Base-by-base conservation (phyloP, 1,140 invertebrate genomes). In the Dreissena rostriformis region DNA sequence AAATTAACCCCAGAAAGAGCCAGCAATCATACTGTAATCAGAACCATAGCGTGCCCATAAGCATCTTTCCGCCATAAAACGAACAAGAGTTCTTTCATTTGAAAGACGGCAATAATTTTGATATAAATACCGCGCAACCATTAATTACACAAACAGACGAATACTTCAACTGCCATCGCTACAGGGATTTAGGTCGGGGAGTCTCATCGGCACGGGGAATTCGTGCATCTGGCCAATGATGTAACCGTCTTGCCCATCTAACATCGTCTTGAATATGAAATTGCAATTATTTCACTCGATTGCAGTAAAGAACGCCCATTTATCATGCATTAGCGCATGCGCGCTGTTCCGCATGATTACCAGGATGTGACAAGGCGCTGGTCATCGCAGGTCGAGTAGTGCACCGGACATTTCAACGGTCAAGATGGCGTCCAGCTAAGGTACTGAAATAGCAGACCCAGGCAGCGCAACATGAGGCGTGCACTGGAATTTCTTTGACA, bases 231-330 rank as follows among this genome's bases (percentile, higher is more conserved):
- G 57, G 17, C 22, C 57, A 61, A 61, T 61, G 17, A 61, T 61
- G 22, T 61, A 61, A 61, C 57, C 57, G 6, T 19, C 17, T 19
- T 61, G 57, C 57, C 22, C 17, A 12, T 61, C 57, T 61, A 24
- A 24, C 57, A 61, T 61, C 57, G 17, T 24, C 22, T 61, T 61
- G 57, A 61, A 61, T 61, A 61, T 61, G 57, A 61, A 61, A 61
- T 61, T 61, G 57, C 22, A 61, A 61, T 61, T 61, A 61, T 61
- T 61, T 61, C 57, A n/a, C 22, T 24, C 57, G 57, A 61, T n/a
- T 61, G 57, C 57, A 24, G 57, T 61, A 61, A 61, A 61, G 57
- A 4, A 61, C 57, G 57, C 57, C 22, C 57, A 61, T 61, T 61
- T 24, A 61, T 61, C 57, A 61, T 24, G 57, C 57, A 61, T 61